Evolutionary conservation across 2,113 vertebrate species (phyloP).

Genomic region (Gopherus evgoodei): DNA sequence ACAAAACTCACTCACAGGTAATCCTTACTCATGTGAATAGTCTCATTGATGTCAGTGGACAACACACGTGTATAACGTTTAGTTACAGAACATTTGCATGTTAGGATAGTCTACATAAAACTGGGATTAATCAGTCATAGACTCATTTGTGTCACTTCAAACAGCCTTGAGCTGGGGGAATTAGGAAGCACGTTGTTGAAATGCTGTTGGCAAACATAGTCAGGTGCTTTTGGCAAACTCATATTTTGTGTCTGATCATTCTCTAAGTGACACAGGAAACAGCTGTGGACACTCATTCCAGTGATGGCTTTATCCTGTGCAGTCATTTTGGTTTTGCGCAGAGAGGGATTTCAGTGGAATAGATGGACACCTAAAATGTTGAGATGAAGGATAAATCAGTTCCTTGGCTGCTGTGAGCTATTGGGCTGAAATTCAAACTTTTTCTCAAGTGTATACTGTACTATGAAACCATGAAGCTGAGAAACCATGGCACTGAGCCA

Average conservation of each 20-base stretch:
- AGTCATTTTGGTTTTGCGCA: background rate
- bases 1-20: background rate
- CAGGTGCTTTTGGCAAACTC: background rate
- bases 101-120: background rate
- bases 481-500: background rate
- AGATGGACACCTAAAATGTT: background rate
- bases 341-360: background rate
- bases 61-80: background rate
- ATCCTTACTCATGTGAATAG: background rate
- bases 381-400: background rate
- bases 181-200: background rate
- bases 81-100: background rate
- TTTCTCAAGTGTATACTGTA: no score
- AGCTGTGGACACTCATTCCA: background rate
- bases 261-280: background rate
- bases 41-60: background rate
- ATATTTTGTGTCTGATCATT: background rate
- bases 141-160: background rate
- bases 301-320: background rate
- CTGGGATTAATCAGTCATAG: background rate
- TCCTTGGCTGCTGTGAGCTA: background rate
- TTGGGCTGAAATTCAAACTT: background rate
- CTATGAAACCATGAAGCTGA: background rate
- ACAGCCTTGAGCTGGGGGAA: background rate
- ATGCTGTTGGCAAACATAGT: background rate